Percentiles rank a stretch among this genome's conserved stretches.
These are phyloP conservation scores for Alethe castanea DNA, from an alignment of 2,113 vertebrate species.

Conservation along the genomic window DNA sequence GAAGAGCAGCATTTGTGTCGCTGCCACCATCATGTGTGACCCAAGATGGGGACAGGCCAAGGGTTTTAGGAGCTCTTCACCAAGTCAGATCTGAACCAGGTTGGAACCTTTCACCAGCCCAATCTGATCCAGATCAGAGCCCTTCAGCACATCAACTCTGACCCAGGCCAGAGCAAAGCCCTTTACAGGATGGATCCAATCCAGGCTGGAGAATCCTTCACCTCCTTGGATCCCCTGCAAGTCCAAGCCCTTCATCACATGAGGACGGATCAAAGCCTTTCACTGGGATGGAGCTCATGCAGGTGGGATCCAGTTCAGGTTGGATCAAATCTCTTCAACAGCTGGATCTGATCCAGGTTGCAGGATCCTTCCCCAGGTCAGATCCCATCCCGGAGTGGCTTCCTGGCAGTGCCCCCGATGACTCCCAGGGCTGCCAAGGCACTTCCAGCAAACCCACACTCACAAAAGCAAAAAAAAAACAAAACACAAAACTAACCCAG, in stretches of 20 bases:
- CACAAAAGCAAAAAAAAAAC: neutral
- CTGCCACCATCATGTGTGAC: rapidly evolving
- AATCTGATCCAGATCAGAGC: neutral
- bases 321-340: neutral
- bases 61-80: rapidly evolving
- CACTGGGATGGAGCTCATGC: neutral
- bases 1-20: neutral
- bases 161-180: neutral
- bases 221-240: neutral
- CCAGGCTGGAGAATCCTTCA: neutral
- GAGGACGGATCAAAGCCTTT: too few relatives aligned
- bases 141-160: too few relatives aligned
- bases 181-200: neutral
- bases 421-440: neutral
- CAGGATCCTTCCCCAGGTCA: neutral
- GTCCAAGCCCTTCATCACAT: neutral
- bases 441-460: neutral
- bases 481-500: neutral
- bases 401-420: neutral
- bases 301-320: neutral
- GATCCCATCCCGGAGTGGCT: too few relatives aligned
- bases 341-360: neutral
- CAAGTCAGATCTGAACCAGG: rapidly evolving
- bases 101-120: rapidly evolving
- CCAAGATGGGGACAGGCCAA: neutral